Base-by-base conservation (phyloP, 2,113 vertebrate genomes). In the Puma concolor region DNA sequence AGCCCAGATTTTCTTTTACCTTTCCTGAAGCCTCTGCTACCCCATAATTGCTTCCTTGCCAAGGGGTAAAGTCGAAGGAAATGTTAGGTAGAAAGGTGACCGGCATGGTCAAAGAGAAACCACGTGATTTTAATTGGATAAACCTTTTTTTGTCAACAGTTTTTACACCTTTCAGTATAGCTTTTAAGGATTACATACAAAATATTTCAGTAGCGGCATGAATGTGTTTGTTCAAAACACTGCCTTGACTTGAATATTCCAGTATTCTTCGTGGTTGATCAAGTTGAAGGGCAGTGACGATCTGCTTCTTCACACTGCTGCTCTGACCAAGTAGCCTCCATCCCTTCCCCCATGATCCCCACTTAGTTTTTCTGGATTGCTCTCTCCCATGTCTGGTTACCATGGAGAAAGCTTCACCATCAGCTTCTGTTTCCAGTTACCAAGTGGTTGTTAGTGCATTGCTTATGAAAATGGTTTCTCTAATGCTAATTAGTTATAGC, bases 371-470 rank as follows among this genome's bases (percentile, higher is more conserved):
- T 80, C 64, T 0, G 14, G 67, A 12, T 33, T 7, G 82, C 9
- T 81, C 52, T 82, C 82, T 52, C 72, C 93, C 72, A 1, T 14
- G 44, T 36, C 93, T 44, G 77, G 96, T 97, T 96, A 27, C 97
- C 92, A 94, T 98, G 96, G 95, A 94, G 89, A 96, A 88, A 31
- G 67, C 81, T 19, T 7, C 38, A 38, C 21, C 54, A 2, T 66
- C 48, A 5, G 74, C 33, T 38, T 89, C 50, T 36, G 84, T 97
- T 87, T 90, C 91, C 57, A 52, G 85, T 85, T 63, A 67, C 84
- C 38, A 60, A 52, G 82, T 19, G 17, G 63, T n/a, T n/a, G 79
- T 90, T 54, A 82, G 88, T 2, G 0, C 50, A 5, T 16, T n/a
- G 54, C 82, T 94, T 69, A 67, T 69, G 72, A 83, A 97, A 96